Base-by-base conservation (phyloP, 2,113 vertebrate species). In the Nyctereutes procyonoides region DNA sequence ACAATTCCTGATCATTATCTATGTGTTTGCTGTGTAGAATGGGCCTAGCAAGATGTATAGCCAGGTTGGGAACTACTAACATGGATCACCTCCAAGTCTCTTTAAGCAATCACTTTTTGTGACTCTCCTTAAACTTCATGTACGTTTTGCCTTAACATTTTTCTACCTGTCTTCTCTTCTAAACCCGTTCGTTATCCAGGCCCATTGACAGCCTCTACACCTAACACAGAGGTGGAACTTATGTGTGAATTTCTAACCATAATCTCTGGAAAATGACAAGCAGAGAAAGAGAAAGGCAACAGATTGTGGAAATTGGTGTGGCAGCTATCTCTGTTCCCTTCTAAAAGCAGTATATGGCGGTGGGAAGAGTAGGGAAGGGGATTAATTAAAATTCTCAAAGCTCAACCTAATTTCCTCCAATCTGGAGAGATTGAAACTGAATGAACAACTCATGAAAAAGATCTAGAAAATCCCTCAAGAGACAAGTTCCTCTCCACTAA, bases 341-440 rank as follows among this genome's bases (percentile, higher is more conserved):
- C 20, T 94, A n/a, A 74, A 77, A 8, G 13, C 55, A 84, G 1
- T 80, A 30, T 80, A 30, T 28, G 24, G 6, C 55, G 55, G n/a
- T 76, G 3, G 67, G 28, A 90, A 87, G 58, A 30, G 20, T 65
- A 58, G 35, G 48, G 67, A 88, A 71, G 11, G 51, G 28, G 12
- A 71, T 43, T 93, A 81, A 65, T 90, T 90, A 77, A 88, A 97
- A 90, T 63, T 32, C 53, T 60, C 4, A 79, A 80, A 65, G 48
- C 6, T 56, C 16, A 87, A 48, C 22, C 58, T 87, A 69, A 90
- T 90, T 63, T 81, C 38, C 5, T 63, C 15, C 32, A 53, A 2
- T 81, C 56, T 97, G 71, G 67, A 93, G 63, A 88, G 56, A 81
- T 77, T 3, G 22, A 85, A 89, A 86, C 32, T 67, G 16, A 93